Conservation (phyloP, 2,113 vertebrate species). For the Suncus etruscus region DNA sequence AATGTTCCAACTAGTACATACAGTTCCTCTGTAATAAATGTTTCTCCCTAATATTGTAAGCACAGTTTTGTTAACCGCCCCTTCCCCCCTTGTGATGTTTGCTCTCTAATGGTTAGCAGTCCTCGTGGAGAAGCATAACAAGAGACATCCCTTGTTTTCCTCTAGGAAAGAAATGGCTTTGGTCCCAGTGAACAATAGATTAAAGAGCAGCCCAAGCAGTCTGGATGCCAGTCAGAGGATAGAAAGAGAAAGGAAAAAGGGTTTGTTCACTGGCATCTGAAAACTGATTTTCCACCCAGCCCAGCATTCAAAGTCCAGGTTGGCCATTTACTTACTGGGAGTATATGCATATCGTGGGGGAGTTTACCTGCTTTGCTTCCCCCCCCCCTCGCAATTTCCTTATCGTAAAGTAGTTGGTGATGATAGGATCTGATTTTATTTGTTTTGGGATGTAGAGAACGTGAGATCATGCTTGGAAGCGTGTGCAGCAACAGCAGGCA, state of each 20-base stretch:
- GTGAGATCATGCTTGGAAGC: neutral
- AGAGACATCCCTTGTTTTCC: conserved; percentile 52
- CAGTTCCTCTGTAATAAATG: conserved; percentile 26
- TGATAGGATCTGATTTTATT: neutral
- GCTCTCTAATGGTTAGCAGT: conserved; percentile 14
- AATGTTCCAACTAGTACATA: conserved; percentile 2
- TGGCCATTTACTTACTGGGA: neutral
- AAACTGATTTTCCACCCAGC: conserved; percentile 49
- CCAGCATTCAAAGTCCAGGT: conserved; percentile 36
- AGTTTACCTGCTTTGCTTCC: neutral
- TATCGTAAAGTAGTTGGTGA: conserved; percentile 34
- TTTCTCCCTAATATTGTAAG: neutral
- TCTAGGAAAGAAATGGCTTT: conserved; percentile 56
- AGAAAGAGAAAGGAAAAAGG: conserved; percentile 64
- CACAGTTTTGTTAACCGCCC: neutral
- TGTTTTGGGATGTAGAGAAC: neutral
- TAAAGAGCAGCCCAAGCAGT: conserved; percentile 36
- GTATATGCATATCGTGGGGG: neutral
- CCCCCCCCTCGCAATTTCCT: neutral
- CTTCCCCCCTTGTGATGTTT: neutral
- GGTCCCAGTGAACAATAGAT: conserved; percentile 32
- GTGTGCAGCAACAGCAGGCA: neutral
- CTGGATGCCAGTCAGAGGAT: conserved; percentile 17
- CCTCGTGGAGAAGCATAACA: conserved; percentile 45
- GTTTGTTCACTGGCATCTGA: conserved; percentile 30